These are phyloP conservation scores for Stenopsyche tienmushanensis DNA, from an alignment of 1,140 invertebrate species.

Conservation along the genomic window DNA sequence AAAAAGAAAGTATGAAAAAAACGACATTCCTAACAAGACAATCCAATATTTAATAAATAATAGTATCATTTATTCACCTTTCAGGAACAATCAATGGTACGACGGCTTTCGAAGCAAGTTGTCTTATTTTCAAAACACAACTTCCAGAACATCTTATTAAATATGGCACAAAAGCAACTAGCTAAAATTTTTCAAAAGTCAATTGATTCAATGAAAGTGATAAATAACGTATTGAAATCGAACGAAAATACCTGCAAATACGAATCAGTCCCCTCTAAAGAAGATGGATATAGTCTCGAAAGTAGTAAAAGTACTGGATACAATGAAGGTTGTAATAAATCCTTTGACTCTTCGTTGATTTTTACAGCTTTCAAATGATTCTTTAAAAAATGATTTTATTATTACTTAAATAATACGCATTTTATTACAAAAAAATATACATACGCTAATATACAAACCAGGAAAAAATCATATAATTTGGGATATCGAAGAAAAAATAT, in stretches of 20 bases:
- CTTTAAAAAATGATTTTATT: conserved; percentile 8
- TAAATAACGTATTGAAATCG: neutral
- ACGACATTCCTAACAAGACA: too few species aligned
- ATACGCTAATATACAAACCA: conserved; percentile 58
- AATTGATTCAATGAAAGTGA: neutral
- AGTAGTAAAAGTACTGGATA: conserved; percentile 81
- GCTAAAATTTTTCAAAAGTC: conserved; percentile 38
- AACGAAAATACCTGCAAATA: conserved; percentile 59
- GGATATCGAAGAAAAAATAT: conserved; percentile 88
- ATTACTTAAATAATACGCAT: neutral
- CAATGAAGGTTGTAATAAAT: conserved; percentile 52
- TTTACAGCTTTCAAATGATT: conserved; percentile 22
- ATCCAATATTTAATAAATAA: too few species aligned
- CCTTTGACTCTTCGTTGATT: conserved; percentile 28
- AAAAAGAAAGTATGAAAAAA: too few species aligned
- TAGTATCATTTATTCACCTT: conserved; percentile 31
- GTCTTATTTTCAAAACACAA: conserved; percentile 45
- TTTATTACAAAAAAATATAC: conserved; percentile 43
- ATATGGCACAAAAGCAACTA: conserved; percentile 46
- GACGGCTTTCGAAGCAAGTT: conserved; percentile 49
- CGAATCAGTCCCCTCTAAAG: conserved; percentile 65
- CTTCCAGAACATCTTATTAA: conserved; percentile 46
- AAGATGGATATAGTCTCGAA: conserved; percentile 74
- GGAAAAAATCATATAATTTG: conserved; percentile 73
- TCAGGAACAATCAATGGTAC: conserved; percentile 47